Evolutionary conservation across 2,113 vertebrate species (phyloP), one percentile per base, ranked within the genome.

Genomic region (Eidolon helvum): DNA sequence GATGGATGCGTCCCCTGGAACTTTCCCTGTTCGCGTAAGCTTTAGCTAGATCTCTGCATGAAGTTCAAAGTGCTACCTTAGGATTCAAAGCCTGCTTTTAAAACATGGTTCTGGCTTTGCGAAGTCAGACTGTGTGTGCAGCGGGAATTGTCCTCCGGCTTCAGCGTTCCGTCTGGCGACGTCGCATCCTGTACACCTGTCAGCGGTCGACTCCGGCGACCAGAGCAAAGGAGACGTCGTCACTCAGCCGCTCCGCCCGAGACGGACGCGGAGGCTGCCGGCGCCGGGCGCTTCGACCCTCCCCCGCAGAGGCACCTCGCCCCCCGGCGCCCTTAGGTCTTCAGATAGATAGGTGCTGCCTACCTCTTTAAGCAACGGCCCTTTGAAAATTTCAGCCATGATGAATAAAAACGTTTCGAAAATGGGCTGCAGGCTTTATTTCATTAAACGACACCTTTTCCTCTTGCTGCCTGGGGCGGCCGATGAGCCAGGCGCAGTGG

Each of bases 231-330:
- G 65, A 1, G 28, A 6, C 0, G 0, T 18, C 0, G 0, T 18
- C 1, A 0, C 33, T 24, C 35, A 10, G 50, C 22, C 0, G 14
- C 74, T 11, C 5, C 24, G 4, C 4, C 24, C 26, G 0, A 21
- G 9, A 18, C 33, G 4, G 9, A 1, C 2, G 28, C 2, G n/a
- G n/a, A n/a, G n/a, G n/a, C n/a, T n/a, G n/a, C 0, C 38, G 1
- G 35, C 14, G 8, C 0, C 8, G 1, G 43, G 3, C 18, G 48
- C 21, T 22, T 74, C 78, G 11, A 16, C 10, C 38, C 77, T 2
- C 26, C 48, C 45, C 45, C 11, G 45, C 33, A 5, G 43, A 28
- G 28, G 50, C 19, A 0, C 1, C 15, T 6, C 0, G 7, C 57
- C 8, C 35, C 7, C 2, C 12, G 6, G 48, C n/a, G n/a, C n/a